Evolutionary conservation across 2,888 invertebrate genomes (phyloP), one percentile per base, ranked within the genome.

Genomic region (Tetropium fuscum): DNA sequence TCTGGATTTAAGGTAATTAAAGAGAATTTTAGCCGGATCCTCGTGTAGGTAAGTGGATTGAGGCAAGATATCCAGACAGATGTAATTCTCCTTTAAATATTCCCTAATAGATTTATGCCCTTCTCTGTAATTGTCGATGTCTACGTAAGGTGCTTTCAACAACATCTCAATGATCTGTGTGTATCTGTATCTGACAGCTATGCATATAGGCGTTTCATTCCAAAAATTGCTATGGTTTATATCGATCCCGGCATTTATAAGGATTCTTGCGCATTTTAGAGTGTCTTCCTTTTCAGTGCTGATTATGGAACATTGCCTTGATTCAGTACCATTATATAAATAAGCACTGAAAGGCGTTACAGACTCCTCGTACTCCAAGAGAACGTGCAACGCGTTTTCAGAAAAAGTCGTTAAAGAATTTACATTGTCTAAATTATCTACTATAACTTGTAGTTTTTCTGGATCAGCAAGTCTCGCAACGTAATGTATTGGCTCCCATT

Each of bases 401-500:
- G 71, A 73, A 11, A 72, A 67, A 16, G 64, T 45, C 1, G 74
- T 68, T 10, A 71, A 43, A 0, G 66, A 53, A 15, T 65, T 57
- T 5, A 47, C 55, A 34, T 51, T 43, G 5, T 49, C 41, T 3
- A 56, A 4, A 8, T 55, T 44, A 0, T 61, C 45, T 11, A 66
- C 25, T 3, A 71, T 53, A 1, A 53, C 53, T 22, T 54, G 15
- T 2, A 74, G 59, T 49, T 70, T 72, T 22, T 51, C 51, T 1
- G 53, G 36, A 47, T 71, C 41, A 4, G 64, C 60, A 8, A 53
- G 32, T 34, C 62, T 60, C 2, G 72, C 66, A 4, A 67, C 63
- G 53, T 70, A 69, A 43, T 74, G 74, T 1, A 74, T 49, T 2
- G 72, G 68, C 47, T 71, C 72, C 71, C 71, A 74, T 13, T 69